Percentiles rank a stretch among this genome's conserved stretches.
Evolutionary conservation across 2,113 vertebrate species (phyloP).

Genomic region (Pluvianellus socialis): DNA sequence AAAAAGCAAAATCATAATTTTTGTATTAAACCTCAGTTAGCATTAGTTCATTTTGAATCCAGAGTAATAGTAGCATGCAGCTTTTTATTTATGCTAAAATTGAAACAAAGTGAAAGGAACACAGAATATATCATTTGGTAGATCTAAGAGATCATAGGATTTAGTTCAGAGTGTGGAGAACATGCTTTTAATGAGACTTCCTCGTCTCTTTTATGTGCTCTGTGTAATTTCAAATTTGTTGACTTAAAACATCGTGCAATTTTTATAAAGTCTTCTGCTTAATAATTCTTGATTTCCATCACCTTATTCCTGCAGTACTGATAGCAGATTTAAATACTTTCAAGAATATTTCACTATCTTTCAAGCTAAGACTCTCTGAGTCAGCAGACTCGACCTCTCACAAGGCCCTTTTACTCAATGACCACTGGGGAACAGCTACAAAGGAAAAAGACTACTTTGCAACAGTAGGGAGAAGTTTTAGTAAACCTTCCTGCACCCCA

Average conservation of each 20-base stretch:
- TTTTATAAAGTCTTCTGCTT: neutral
- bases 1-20: neutral
- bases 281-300: neutral
- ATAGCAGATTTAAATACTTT: neutral
- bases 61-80: neutral
- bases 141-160: neutral
- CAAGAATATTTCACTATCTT: neutral
- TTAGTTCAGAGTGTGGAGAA: neutral
- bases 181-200: neutral
- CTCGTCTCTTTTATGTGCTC: neutral
- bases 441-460: neutral
- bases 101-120: neutral
- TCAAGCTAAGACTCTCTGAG: neutral
- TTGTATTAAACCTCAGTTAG: neutral
- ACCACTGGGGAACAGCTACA: neutral
- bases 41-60: neutral
- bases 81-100: neutral
- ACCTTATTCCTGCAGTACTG: neutral
- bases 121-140: neutral
- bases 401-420: neutral
- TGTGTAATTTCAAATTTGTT: neutral
- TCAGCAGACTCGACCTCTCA: neutral
- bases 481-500: neutral
- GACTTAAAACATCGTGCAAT: neutral
- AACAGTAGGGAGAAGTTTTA: neutral